Percentiles rank a stretch among this genome's conserved stretches.
These are phyloP conservation scores for Falco biarmicus DNA, from an alignment of 2,797 vertebrate genomes.

Conservation along the genomic window DNA sequence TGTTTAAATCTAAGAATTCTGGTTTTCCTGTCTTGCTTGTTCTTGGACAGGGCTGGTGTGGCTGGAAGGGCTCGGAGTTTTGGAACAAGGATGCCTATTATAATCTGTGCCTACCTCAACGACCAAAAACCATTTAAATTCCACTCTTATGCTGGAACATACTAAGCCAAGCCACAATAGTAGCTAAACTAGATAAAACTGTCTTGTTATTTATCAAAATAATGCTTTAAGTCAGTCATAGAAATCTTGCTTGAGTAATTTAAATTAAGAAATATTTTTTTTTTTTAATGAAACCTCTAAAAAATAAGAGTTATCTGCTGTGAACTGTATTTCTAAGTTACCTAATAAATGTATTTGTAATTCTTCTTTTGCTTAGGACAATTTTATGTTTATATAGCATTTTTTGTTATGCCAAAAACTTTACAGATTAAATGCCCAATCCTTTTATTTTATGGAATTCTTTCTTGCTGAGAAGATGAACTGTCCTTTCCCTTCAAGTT, in stretches of 20 bases:
- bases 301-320: background rate
- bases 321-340: background rate
- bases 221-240: background rate
- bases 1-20: no score
- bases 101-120: conserved; percentile 95
- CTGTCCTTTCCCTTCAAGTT: background rate
- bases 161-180: background rate
- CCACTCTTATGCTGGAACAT: background rate
- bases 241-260: background rate
- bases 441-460: background rate
- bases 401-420: background rate
- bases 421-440: background rate
- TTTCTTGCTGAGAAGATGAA: background rate
- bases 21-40: background rate
- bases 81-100: conserved; percentile 96
- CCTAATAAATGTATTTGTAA: no score
- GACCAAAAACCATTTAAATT: conserved; percentile 85
- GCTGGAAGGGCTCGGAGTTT: conserved; percentile 94
- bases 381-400: background rate
- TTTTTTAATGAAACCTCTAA: background rate
- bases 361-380: background rate
- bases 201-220: background rate
- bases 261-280: background rate
- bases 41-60: conserved; percentile 91
- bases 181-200: background rate